phyloP scores from a whole-genome alignment of 92 coral and sea anemone species.

The Anthopleura xanthogrammica region DNA sequence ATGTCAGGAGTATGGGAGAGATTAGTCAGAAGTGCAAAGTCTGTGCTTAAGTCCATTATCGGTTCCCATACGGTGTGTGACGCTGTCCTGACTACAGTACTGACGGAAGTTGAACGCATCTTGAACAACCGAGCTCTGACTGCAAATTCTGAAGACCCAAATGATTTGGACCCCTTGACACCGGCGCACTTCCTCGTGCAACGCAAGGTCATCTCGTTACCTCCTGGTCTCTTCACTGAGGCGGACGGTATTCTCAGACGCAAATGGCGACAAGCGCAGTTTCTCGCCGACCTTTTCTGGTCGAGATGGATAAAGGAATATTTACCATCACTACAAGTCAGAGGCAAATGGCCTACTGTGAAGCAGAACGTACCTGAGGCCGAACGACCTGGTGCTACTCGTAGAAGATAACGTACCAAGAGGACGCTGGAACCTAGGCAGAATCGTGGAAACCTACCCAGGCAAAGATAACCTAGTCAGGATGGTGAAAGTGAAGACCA shows the following conservation, averaged over 20 bases:
- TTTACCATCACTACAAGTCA: constrained; percentile 46
- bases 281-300: constrained; percentile 58
- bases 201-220: constrained; percentile 17
- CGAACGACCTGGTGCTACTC: constrained; percentile 43
- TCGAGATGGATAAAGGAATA: constrained; percentile 59
- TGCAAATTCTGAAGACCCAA: constrained; percentile 38
- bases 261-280: constrained; percentile 44
- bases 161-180: constrained; percentile 37
- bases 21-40: constrained; percentile 31
- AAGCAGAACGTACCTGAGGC: constrained; percentile 25
- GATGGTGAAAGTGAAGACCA: constrained; percentile 58
- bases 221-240: constrained; percentile 45
- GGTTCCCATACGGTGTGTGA: constrained; percentile 23
- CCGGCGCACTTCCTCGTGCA: constrained; percentile 46
- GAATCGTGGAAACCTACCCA: constrained; percentile 48
- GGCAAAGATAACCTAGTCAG: constrained; percentile 49
- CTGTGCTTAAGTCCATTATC: constrained; percentile 27
- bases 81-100: constrained; percentile 26
- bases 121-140: constrained; percentile 45
- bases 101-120: constrained; percentile 44
- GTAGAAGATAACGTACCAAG: constrained; percentile 50
- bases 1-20: constrained; percentile 61
- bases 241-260: constrained; percentile 24
- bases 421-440: constrained; percentile 61
- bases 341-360: constrained; percentile 48